Conservation (phyloP, 2,113 vertebrate genomes). For the Melozone crissalis region DNA sequence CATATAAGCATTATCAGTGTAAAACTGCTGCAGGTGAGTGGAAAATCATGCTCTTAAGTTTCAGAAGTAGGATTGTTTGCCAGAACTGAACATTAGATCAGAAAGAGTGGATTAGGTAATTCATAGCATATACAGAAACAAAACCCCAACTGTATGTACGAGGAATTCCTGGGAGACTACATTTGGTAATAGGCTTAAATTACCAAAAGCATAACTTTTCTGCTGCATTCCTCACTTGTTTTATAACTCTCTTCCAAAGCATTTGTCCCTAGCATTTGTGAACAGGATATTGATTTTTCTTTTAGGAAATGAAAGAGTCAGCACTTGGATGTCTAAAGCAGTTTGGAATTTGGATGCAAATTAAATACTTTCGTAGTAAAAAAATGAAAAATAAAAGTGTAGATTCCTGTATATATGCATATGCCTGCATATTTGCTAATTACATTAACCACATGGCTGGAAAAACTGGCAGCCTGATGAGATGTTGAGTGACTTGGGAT, state of each 20-base stretch:
- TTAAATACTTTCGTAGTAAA: slow-evolving; percentile 9
- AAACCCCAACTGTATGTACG: background rate
- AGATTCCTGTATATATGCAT: background rate
- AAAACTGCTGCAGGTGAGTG: background rate
- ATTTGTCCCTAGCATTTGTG: slow-evolving; percentile 15
- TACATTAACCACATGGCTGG: background rate
- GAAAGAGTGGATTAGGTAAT: background rate
- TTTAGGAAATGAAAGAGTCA: slow-evolving; percentile 22
- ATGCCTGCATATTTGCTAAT: background rate
- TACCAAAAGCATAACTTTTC: background rate
- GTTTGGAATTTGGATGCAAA: slow-evolving; percentile 37
- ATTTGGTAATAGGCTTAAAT: background rate
- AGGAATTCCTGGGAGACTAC: background rate
- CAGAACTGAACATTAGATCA: background rate
- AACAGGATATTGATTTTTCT: slow-evolving; percentile 17
- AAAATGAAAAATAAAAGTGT: background rate
- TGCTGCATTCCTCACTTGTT: background rate
- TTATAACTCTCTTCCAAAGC: slow-evolving; percentile 4
- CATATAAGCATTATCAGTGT: background rate
- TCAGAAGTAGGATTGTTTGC: background rate
- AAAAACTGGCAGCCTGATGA: background rate
- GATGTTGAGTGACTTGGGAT: background rate
- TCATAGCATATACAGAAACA: background rate
- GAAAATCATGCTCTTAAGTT: background rate
- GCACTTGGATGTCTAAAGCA: background rate